These are phyloP conservation scores for Zaprionus lineosus DNA, from an alignment of 2,888 invertebrate genomes.

Conservation along the genomic window DNA sequence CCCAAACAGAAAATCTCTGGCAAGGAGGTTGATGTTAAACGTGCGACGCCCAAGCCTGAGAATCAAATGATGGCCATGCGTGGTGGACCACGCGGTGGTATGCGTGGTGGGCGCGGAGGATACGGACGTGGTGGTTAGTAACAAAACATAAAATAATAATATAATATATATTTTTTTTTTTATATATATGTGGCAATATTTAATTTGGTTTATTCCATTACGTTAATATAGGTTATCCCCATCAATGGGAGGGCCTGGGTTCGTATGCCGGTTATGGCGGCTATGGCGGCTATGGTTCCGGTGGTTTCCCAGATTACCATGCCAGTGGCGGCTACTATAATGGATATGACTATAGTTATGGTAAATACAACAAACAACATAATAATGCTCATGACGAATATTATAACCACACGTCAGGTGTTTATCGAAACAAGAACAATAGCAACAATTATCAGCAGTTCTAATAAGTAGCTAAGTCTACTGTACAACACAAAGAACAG, in stretches of 20 bases:
- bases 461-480: slow-evolving; percentile 56
- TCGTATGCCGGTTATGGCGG: slow-evolving; percentile 89
- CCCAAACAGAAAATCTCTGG: slow-evolving; percentile 96
- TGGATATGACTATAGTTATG: slow-evolving; percentile 87
- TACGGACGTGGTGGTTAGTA: slow-evolving; percentile 79
- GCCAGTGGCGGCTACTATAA: slow-evolving; percentile 85
- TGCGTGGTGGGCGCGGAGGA: slow-evolving; percentile 88
- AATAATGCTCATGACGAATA: slow-evolving; percentile 81
- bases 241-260: slow-evolving; percentile 84
- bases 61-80: slow-evolving; percentile 86
- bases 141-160: slow-evolving; percentile 5
- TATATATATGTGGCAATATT: no score
- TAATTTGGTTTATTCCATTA: no score
- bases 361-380: slow-evolving; percentile 82
- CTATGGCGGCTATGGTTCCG: slow-evolving; percentile 86
- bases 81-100: slow-evolving; percentile 87
- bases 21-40: slow-evolving; percentile 97
- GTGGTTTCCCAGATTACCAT: slow-evolving; percentile 89
- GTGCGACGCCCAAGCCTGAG: slow-evolving; percentile 95
- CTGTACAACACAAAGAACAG: slow-evolving; percentile 49
- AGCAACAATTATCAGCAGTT: slow-evolving; percentile 81
- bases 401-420: slow-evolving; percentile 81
- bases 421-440: slow-evolving; percentile 82
- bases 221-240: slow-evolving; percentile 73
- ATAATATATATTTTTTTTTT: slow-evolving; percentile 11